Evolutionary conservation across 2,797 vertebrate species (phyloP), one percentile per base, ranked within the genome.

Genomic region (Lophotriccus pileatus): DNA sequence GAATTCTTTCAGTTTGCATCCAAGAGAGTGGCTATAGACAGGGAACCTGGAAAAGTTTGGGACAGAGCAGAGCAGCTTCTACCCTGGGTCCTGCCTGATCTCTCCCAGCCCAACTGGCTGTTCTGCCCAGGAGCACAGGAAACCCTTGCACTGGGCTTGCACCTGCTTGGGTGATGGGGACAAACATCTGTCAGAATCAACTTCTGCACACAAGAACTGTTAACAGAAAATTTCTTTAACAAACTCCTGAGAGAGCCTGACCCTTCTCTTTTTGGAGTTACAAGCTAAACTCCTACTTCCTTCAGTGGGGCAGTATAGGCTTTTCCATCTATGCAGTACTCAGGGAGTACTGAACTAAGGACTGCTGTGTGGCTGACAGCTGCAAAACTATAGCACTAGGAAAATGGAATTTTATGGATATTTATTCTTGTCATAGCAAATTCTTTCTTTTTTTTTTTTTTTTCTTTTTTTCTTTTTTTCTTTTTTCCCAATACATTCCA

Each of bases 41-140:
- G 11, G 12, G 19, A 88, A 12, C 22, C 56, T 64, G 56, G 43
- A 46, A 67, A 74, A 90, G 59, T 84, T 79, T 4, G 12, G 68
- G 76, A 43, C 7, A 21, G 49, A 87, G 47, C 52, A 43, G 41
- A 0, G 1, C 17, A 46, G 27, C 41, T 78, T 18, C 18, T 75
- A 13, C 3, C 0, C 27, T 14, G n/a, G 5, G 32, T 83, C 44
- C 69, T 81, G 62, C 14, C 3, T 2, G 41, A 73, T 47, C 10
- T 50, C 9, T 24, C 11, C 7, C 52, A 43, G 56, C 21, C 53
- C 8, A 4, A 19, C n/a, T 56, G 0, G 1, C n/a, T 43, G 78
- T 58, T 73, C 28, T 2, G 0, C n/a, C n/a, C 3, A 0, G 34
- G 49, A 78, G 63, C 12, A 3, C 14, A 67, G n/a, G 18, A 47